Conservation (phyloP, 2,113 vertebrate species). For the Aegotheles bennettii region DNA sequence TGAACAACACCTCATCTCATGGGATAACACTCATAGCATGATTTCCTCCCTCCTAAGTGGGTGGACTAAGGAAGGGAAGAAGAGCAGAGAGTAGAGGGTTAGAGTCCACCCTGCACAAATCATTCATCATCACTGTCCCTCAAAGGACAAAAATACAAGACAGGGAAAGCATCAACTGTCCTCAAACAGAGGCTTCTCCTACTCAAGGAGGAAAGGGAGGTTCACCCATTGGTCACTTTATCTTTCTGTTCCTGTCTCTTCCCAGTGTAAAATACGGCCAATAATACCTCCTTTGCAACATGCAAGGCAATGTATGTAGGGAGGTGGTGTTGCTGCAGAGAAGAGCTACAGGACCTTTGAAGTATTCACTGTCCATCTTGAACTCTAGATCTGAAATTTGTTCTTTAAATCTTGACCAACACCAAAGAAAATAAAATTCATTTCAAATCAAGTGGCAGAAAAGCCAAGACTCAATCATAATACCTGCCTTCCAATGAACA, state of each 20-base stretch:
- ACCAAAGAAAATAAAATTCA: background rate
- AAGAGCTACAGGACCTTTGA: background rate
- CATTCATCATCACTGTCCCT: background rate
- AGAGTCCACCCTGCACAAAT: background rate
- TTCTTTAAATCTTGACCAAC: background rate
- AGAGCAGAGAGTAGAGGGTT: background rate
- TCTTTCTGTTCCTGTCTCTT: background rate
- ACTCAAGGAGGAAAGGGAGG: background rate
- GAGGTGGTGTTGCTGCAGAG: background rate
- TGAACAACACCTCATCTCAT: background rate
- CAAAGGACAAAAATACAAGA: background rate
- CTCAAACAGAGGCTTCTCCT: background rate
- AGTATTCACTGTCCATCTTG: background rate
- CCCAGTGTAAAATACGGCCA: background rate
- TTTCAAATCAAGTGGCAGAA: background rate
- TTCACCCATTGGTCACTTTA: background rate
- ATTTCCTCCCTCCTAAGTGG: background rate
- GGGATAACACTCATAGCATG: background rate
- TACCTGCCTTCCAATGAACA: conserved; percentile 55
- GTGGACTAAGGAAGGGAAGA: background rate
- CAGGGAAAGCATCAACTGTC: background rate
- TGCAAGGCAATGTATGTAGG: background rate
- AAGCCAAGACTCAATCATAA: background rate
- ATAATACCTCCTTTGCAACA: background rate
- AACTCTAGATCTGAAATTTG: background rate